Evolutionary conservation across 2,113 vertebrate species (phyloP).

Genomic region (Amazona guildingii): DNA sequence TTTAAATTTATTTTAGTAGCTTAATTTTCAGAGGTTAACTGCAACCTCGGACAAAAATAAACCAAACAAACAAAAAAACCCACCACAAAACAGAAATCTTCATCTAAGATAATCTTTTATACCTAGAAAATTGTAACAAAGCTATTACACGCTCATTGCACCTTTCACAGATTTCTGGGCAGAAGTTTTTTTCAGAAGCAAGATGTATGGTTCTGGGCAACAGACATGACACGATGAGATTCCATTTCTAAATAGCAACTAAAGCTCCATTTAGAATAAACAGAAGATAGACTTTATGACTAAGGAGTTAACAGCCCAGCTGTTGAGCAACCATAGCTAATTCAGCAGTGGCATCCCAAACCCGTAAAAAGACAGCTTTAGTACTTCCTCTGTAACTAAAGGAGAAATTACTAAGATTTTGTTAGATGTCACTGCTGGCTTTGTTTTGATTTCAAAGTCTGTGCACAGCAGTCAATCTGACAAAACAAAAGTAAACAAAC

Average conservation of each 20-base stretch:
- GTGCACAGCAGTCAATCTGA: neutral
- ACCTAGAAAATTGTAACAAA: neutral
- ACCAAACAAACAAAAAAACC: neutral
- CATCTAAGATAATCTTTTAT: neutral
- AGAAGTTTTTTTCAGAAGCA: neutral
- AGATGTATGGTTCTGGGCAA: neutral
- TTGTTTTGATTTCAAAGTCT: constrained; percentile 19
- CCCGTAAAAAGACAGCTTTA: constrained; percentile 17
- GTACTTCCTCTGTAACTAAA: constrained; percentile 34
- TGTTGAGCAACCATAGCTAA: constrained; percentile 26
- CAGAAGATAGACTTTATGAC: constrained; percentile 36
- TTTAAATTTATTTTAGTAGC: neutral
- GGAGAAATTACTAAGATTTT: constrained; percentile 10
- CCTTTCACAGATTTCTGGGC: neutral
- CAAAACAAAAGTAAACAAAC: neutral
- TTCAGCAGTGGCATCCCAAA: constrained; percentile 24
- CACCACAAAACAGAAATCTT: neutral
- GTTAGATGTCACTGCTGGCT: neutral
- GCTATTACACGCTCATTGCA: neutral
- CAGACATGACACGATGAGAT: neutral
- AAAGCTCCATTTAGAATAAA: constrained; percentile 42
- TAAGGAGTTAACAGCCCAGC: constrained; percentile 48
- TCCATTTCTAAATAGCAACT: constrained; percentile 25
- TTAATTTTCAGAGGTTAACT: neutral
- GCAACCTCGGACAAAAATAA: neutral